These are phyloP conservation scores for Cepaea nemoralis DNA, from an alignment of 1,140 invertebrate species.

Conservation along the genomic window DNA sequence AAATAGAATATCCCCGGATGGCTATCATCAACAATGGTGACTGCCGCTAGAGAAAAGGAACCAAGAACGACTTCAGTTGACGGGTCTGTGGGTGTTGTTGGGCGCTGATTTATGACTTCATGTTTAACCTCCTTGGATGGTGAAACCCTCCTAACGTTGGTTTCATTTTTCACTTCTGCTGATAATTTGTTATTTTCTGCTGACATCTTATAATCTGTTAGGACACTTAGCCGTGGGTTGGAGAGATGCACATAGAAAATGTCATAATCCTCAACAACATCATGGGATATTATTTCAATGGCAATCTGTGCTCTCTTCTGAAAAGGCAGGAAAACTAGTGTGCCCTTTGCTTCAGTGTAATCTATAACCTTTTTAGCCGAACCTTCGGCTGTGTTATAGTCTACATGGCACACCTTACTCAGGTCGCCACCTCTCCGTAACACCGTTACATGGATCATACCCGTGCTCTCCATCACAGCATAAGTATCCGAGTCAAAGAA, in stretches of 20 bases:
- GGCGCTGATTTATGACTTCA: too few species aligned
- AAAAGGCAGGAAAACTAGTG: conserved; percentile 85
- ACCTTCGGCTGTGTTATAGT: conserved; percentile 96
- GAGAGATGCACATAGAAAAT: conserved; percentile 92
- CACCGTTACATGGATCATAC: conserved; percentile 91
- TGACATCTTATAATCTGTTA: conserved; percentile 58
- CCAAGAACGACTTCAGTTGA: conserved; percentile 80
- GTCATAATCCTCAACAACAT: conserved; percentile 99
- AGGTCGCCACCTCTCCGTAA: conserved; percentile 86
- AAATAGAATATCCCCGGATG: conserved; percentile 97
- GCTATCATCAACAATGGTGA: conserved; percentile 99
- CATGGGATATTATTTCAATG: conserved; percentile 94
- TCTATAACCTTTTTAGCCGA: conserved; percentile 95
- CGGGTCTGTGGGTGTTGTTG: too few species aligned
- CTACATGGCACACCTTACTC: conserved; percentile 83
- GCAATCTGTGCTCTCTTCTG: conserved; percentile 83
- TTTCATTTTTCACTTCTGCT: too few species aligned
- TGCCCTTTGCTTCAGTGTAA: conserved; percentile 87
- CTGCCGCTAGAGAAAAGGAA: conserved; percentile 90
- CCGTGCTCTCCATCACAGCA: conserved; percentile 98
- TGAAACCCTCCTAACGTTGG: too few species aligned
- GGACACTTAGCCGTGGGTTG: conserved; percentile 74
- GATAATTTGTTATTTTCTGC: too few species aligned
- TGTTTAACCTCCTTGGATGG: too few species aligned
- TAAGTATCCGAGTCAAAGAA: conserved; percentile 97